These are phyloP conservation scores for Forbesichthys agassizii DNA, from an alignment of 2,113 vertebrate genomes.

Conservation along the genomic window DNA sequence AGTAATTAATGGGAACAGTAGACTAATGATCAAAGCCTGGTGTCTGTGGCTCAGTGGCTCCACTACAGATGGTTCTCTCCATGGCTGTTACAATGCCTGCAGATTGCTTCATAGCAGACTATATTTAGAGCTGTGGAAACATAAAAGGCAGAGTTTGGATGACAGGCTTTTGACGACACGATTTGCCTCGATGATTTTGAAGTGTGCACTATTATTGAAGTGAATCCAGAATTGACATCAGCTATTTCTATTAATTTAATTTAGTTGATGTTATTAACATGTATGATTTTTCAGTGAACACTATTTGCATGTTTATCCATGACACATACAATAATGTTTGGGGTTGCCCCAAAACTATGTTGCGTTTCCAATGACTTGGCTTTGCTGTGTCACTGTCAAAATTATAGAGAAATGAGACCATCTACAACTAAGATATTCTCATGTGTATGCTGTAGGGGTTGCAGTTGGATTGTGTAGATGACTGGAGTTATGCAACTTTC, in stretches of 20 bases:
- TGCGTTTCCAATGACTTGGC: no score
- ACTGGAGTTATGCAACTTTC: background rate
- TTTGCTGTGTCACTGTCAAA: no score
- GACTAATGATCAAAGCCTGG: slow-evolving; percentile 52
- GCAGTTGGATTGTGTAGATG: background rate
- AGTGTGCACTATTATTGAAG: slow-evolving; percentile 34
- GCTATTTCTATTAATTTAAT: slow-evolving; percentile 2
- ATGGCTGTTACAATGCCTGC: slow-evolving; percentile 36
- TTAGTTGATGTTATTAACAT: background rate
- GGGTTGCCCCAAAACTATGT: no score
- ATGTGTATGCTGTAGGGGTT: background rate
- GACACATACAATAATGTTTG: no score
- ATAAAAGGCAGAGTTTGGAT: slow-evolving; percentile 43
- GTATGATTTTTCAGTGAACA: background rate
- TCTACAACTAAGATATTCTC: no score
- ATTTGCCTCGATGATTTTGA: slow-evolving; percentile 33
- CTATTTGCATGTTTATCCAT: no score
- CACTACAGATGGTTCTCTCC: slow-evolving; percentile 49
- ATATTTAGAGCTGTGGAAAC: slow-evolving; percentile 41
- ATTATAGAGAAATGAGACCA: no score
- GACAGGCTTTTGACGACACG: slow-evolving; percentile 37
- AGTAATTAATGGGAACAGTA: slow-evolving; percentile 46
- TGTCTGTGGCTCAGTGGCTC: slow-evolving; percentile 40
- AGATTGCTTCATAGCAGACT: slow-evolving; percentile 39
- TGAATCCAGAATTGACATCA: slow-evolving; percentile 7